These are phyloP conservation scores for Urocynchramus pylzowi DNA, from an alignment of 2,113 vertebrate species.

Conservation along the genomic window DNA sequence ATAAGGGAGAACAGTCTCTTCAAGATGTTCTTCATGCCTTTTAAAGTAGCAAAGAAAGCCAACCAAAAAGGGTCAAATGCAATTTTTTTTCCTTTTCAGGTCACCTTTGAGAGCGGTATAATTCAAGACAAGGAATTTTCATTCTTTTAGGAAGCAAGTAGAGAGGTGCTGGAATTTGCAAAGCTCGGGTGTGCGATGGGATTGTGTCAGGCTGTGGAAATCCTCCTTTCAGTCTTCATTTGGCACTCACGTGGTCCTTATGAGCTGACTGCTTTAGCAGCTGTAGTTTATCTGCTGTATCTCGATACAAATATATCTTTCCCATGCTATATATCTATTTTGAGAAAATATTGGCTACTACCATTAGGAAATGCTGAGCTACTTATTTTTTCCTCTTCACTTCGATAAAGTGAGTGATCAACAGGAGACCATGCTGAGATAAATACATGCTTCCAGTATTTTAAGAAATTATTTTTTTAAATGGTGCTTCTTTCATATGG, in stretches of 20 bases:
- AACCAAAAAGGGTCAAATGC: not conserved
- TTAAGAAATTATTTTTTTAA: not conserved
- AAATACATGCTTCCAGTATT: not conserved
- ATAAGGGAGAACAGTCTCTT: not conserved
- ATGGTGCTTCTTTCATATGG: not conserved
- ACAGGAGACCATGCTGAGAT: not conserved
- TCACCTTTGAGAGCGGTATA: not conserved
- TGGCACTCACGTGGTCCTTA: not conserved
- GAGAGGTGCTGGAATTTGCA: not conserved
- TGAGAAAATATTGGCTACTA: not conserved
- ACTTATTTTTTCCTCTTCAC: not conserved
- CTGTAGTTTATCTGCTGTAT: not conserved
- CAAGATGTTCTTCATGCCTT: not conserved
- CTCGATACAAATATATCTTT: not conserved
- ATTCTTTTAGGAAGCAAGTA: not conserved
- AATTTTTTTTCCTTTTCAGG: not conserved
- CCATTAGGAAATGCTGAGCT: not conserved
- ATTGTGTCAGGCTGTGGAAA: not conserved
- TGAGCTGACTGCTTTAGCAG: not conserved
- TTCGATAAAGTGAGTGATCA: not conserved
- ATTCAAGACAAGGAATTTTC: conserved; percentile 13
- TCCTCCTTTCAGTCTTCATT: not conserved
- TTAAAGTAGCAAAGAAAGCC: not conserved
- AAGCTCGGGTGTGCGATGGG: not conserved
- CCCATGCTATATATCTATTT: not conserved